These are phyloP conservation scores for Emys orbicularis DNA, from an alignment of 2,797 vertebrate species.

Conservation along the genomic window DNA sequence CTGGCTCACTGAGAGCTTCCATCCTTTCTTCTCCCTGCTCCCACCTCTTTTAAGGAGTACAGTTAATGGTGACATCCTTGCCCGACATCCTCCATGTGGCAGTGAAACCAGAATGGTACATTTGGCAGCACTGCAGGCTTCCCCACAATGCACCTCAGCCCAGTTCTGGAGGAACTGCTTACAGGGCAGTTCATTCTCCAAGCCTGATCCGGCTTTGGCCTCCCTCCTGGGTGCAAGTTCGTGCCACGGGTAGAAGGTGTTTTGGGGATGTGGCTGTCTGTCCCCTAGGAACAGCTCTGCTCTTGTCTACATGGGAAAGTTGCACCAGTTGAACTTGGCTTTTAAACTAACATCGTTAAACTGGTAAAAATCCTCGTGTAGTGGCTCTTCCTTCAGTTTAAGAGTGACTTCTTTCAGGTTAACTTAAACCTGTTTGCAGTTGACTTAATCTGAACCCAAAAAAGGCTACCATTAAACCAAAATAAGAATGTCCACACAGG, in stretches of 20 bases:
- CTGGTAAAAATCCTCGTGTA: fast-evolving
- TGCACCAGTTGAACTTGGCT: not conserved
- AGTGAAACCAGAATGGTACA: too few relatives aligned
- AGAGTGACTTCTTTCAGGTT: fast-evolving
- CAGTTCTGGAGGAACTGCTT: not conserved
- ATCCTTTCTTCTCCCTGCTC: not conserved
- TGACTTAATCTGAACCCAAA: fast-evolving
- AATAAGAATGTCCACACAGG: not conserved
- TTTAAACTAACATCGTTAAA: not conserved
- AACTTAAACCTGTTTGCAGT: not conserved
- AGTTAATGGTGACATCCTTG: not conserved
- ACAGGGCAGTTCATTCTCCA: not conserved
- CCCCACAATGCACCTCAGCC: too few relatives aligned
- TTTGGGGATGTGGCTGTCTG: not conserved
- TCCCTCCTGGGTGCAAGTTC: not conserved
- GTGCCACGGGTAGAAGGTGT: not conserved
- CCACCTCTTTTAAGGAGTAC: not conserved
- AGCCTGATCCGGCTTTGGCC: not conserved
- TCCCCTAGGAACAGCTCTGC: not conserved
- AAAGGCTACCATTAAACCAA: fast-evolving
- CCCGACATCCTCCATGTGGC: not conserved
- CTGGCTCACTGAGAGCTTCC: not conserved
- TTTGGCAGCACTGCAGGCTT: too few relatives aligned
- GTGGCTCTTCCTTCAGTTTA: not conserved
- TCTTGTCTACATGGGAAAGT: not conserved